A percentile compares a stretch with the other conserved stretches of the same genome.
Evolutionary conservation across 2,797 vertebrate genomes (phyloP).

Genomic region (Pipistrellus pygmaeus): DNA sequence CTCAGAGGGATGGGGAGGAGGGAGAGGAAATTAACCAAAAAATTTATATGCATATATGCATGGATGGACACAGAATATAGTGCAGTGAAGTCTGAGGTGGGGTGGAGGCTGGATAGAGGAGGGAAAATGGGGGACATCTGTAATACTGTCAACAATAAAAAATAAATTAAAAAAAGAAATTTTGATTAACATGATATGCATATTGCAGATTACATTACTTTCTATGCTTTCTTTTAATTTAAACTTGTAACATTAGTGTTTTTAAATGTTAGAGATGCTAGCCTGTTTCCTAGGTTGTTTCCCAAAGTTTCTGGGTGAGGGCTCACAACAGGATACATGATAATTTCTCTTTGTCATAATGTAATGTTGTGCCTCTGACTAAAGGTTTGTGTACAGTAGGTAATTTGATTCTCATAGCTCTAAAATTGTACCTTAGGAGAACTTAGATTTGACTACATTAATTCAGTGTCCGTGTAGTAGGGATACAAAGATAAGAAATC

Average conservation of each 20-base stretch:
- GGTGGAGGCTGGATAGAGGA: too few relatives aligned
- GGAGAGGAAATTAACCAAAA: too few relatives aligned
- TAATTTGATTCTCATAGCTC: neutral
- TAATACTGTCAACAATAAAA: too few relatives aligned
- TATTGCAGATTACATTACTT: neutral
- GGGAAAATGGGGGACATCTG: too few relatives aligned
- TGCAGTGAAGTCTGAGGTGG: too few relatives aligned
- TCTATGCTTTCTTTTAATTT: neutral
- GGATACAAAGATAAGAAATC: neutral
- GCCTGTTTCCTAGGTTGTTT: neutral
- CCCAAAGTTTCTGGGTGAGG: neutral
- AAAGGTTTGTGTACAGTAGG: neutral
- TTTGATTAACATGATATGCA: neutral
- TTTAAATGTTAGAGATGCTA: neutral
- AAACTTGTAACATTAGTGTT: neutral
- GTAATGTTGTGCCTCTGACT: neutral
- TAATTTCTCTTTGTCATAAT: slow-evolving; percentile 1
- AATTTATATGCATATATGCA: too few relatives aligned
- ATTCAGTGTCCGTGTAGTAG: neutral
- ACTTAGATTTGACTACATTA: neutral
- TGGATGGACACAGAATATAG: too few relatives aligned
- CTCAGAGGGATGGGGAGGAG: too few relatives aligned
- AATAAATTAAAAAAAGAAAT: too few relatives aligned
- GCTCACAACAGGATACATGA: neutral
- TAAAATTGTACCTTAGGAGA: neutral